phyloP scores from a whole-genome alignment of 2,888 invertebrate genomes.

The Temnothorax ravouxi region DNA sequence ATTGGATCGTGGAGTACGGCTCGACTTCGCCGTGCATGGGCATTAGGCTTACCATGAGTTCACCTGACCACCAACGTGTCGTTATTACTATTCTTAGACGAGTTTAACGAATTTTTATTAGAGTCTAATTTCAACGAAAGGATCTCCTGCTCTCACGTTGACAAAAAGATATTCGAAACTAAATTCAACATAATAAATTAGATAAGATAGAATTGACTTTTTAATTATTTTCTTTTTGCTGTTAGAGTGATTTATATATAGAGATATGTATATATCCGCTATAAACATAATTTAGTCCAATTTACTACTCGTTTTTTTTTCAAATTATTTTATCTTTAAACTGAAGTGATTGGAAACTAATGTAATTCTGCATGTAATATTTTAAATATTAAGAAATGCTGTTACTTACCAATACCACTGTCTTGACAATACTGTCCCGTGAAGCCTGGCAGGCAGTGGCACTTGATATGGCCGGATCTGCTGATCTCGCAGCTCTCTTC shows the following conservation, averaged over 20 bases:
- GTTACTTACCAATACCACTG: constrained; percentile 86
- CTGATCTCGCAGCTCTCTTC: constrained; percentile 90
- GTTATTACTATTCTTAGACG: constrained; percentile 1
- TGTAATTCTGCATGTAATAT: not conserved
- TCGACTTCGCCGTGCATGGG: constrained; percentile 86
- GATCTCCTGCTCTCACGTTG: not conserved
- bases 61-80: constrained; percentile 78
- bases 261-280: not conserved
- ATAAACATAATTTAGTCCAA: not conserved
- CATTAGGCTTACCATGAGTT: constrained; percentile 86
- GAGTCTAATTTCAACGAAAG: not conserved
- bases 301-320: not conserved
- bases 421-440: constrained; percentile 90
- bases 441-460: constrained; percentile 91
- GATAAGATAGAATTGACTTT: not conserved
- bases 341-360: not conserved
- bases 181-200: not conserved
- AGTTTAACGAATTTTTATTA: not conserved
- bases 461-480: constrained; percentile 88
- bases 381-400: constrained; percentile 38
- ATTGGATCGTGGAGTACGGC: constrained; percentile 85
- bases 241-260: not conserved
- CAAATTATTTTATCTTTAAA: not conserved
- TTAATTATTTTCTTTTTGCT: not conserved
- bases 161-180: not conserved